Evolutionary conservation across 2,888 invertebrate genomes (phyloP).

Genomic region (Galerucella calmariensis): DNA sequence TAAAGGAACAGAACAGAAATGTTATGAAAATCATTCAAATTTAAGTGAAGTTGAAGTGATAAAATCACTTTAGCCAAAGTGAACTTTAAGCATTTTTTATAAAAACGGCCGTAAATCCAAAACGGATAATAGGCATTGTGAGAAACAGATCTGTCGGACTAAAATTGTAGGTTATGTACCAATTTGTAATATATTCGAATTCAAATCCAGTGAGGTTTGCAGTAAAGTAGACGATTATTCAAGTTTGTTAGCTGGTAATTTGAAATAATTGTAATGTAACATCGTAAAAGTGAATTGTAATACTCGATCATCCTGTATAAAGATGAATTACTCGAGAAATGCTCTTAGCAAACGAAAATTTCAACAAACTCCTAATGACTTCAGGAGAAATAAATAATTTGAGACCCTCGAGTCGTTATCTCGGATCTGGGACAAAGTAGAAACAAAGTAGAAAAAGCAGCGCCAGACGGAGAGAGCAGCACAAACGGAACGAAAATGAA

Average conservation of each 20-base stretch:
- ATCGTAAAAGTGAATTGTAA: background rate
- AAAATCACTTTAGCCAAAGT: too few species aligned
- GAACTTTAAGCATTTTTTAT: too few species aligned
- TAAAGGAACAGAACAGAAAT: too few species aligned
- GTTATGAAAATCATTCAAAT: too few species aligned
- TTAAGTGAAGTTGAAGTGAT: too few species aligned
- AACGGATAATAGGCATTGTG: too few species aligned
- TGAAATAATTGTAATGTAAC: background rate
- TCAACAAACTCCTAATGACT: slow-evolving; percentile 40
- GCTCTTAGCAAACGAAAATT: slow-evolving; percentile 36
- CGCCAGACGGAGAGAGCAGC: slow-evolving; percentile 38
- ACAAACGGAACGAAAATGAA: slow-evolving; percentile 42
- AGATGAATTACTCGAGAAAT: slow-evolving; percentile 28
- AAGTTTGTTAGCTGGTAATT: background rate
- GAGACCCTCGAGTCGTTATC: slow-evolving; percentile 40
- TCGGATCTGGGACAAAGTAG: slow-evolving; percentile 40
- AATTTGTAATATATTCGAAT: too few species aligned
- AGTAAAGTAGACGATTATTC: too few species aligned
- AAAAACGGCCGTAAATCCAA: too few species aligned
- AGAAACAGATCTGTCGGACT: too few species aligned
- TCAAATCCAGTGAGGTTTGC: too few species aligned
- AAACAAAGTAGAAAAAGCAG: slow-evolving; percentile 43
- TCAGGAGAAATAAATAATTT: slow-evolving; percentile 40
- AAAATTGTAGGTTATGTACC: too few species aligned
- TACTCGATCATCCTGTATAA: slow-evolving; percentile 24